These are phyloP conservation scores for Stercorarius parasiticus DNA, from an alignment of 2,113 vertebrate genomes.

Conservation along the genomic window DNA sequence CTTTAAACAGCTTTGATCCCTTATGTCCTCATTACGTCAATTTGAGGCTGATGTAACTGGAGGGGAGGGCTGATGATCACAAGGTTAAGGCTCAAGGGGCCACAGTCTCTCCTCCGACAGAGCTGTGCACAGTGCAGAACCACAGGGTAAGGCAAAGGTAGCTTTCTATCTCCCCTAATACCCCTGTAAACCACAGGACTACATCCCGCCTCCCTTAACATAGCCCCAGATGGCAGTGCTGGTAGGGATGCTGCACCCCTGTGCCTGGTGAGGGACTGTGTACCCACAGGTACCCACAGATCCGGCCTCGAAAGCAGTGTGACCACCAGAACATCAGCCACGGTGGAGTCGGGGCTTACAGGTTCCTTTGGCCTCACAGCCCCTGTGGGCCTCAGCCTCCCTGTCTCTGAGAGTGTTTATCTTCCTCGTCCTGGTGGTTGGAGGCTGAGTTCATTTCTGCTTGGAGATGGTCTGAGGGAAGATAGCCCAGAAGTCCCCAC, in stretches of 20 bases:
- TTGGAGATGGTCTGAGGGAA: background rate
- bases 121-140: background rate
- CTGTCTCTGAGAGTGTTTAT: background rate
- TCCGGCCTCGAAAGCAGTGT: accelerated
- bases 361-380: background rate
- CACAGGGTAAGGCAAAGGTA: background rate
- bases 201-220: background rate
- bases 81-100: background rate
- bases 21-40: conserved; percentile 10
- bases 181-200: background rate
- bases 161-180: background rate
- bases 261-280: accelerated
- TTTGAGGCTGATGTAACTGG: background rate
- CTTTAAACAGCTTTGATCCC: conserved; percentile 43
- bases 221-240: accelerated
- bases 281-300: background rate
- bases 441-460: background rate
- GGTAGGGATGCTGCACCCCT: background rate
- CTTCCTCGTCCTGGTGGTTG: background rate
- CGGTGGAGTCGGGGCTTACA: accelerated
- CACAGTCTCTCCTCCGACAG: accelerated
- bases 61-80: background rate
- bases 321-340: background rate
- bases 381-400: background rate
- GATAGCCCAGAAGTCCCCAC: background rate